These are phyloP conservation scores for Elephantulus edwardii DNA, from an alignment of 2,113 vertebrate genomes.

Conservation along the genomic window DNA sequence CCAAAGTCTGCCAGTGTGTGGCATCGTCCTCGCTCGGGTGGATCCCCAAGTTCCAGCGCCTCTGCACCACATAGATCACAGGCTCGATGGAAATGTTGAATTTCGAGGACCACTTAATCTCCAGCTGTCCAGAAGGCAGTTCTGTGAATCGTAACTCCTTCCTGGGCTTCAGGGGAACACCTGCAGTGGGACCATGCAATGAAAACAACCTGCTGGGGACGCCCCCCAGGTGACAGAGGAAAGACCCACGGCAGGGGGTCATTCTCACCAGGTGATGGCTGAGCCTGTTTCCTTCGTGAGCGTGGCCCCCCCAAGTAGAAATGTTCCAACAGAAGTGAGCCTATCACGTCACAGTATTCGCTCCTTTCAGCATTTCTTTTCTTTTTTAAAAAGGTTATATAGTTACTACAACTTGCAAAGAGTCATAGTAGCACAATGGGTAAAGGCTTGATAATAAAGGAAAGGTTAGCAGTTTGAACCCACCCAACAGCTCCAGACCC, in stretches of 20 bases:
- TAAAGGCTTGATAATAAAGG: too few relatives aligned
- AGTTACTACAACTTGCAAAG: too few relatives aligned
- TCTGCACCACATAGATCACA: constrained; percentile 94
- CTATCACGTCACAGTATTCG: too few relatives aligned
- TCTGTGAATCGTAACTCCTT: constrained; percentile 93
- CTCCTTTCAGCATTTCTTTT: too few relatives aligned
- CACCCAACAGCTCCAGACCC: too few relatives aligned
- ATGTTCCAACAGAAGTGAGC: not conserved
- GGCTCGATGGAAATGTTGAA: constrained; percentile 97
- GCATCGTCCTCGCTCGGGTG: constrained; percentile 96
- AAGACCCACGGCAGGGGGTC: accelerated
- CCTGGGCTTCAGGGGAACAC: constrained; percentile 95
- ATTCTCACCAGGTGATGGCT: accelerated
- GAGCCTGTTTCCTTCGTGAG: accelerated
- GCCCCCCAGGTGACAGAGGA: accelerated
- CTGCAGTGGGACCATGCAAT: constrained; percentile 79
- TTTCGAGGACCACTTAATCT: constrained; percentile 96
- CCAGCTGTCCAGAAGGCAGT: constrained; percentile 89
- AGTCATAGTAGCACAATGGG: not conserved
- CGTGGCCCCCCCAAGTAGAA: not conserved
- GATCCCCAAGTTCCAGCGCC: constrained; percentile 96
- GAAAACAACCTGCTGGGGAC: accelerated
- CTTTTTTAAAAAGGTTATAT: too few relatives aligned
- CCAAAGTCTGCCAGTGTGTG: constrained; percentile 91
- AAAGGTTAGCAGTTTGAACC: too few relatives aligned